These are phyloP conservation scores for Alviniconcha marisindica DNA, from an alignment of 1,140 invertebrate species.

Conservation along the genomic window DNA sequence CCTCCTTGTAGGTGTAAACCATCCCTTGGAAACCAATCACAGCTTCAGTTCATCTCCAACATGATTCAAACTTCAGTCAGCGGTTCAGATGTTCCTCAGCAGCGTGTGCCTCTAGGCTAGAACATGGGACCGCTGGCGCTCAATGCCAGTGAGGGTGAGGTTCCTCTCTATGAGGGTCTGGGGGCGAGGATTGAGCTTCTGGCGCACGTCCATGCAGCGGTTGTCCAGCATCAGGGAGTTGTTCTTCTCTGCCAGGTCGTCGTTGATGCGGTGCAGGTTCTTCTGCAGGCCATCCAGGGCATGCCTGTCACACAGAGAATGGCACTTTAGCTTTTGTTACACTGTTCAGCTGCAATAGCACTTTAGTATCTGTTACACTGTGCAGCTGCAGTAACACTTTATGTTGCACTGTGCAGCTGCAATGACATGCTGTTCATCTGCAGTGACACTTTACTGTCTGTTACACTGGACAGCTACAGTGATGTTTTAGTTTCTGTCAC, in stretches of 20 bases:
- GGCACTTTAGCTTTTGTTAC: too few species aligned
- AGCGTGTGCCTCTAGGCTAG: conserved; percentile 62
- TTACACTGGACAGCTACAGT: too few species aligned
- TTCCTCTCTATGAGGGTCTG: conserved; percentile 70
- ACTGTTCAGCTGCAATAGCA: too few species aligned
- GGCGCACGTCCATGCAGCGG: conserved; percentile 72
- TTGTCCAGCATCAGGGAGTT: conserved; percentile 76
- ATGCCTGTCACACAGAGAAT: conserved; percentile 67
- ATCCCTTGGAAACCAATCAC: too few species aligned
- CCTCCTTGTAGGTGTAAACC: too few species aligned
- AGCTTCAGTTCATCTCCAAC: conserved; percentile 4
- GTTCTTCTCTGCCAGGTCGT: conserved; percentile 75
- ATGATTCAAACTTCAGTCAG: neutral
- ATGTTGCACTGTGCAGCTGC: too few species aligned
- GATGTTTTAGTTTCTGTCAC: too few species aligned
- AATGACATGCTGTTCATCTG: too few species aligned
- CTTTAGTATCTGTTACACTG: too few species aligned
- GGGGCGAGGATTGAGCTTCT: conserved; percentile 70
- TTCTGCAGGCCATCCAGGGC: conserved; percentile 75
- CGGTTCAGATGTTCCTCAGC: too few species aligned
- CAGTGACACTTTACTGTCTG: too few species aligned
- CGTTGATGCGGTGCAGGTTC: conserved; percentile 75
- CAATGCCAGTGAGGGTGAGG: conserved; percentile 72
- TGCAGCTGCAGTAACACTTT: too few species aligned
- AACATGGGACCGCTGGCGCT: conserved; percentile 66